A percentile compares a stretch with the other conserved stretches of the same genome.
phyloP scores from a whole-genome alignment of 2,113 vertebrate species.

The Microtus richardsoni region DNA sequence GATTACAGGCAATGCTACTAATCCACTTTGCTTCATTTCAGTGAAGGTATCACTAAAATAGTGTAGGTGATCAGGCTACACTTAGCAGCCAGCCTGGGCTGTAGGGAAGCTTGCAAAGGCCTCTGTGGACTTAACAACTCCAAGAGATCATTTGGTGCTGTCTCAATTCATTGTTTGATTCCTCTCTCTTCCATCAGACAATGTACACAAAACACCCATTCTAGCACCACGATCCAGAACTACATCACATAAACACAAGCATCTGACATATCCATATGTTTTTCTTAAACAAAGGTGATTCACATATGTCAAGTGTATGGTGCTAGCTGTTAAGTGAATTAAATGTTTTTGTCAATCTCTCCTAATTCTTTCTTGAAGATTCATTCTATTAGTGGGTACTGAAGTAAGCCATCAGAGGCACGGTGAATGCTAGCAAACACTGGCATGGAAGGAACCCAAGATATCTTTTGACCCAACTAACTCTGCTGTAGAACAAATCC shows the following conservation, averaged over 20 bases:
- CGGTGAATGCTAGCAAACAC: background rate
- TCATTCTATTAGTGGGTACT: background rate
- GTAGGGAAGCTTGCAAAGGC: background rate
- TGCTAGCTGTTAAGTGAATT: background rate
- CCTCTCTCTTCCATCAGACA: constrained; percentile 7
- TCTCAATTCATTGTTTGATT: background rate
- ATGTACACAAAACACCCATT: background rate
- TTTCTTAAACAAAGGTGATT: background rate
- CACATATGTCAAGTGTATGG: background rate
- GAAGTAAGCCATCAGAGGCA: background rate
- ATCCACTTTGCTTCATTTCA: background rate
- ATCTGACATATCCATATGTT: background rate
- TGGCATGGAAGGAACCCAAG: background rate
- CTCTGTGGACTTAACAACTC: background rate
- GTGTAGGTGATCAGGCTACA: background rate
- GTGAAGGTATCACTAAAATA: background rate
- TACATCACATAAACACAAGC: background rate
- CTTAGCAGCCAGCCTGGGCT: background rate
- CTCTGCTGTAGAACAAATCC: background rate
- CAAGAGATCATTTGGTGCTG: background rate
- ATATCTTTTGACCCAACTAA: background rate
- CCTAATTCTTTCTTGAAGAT: background rate
- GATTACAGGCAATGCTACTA: background rate
- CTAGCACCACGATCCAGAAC: background rate
- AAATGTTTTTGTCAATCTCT: background rate